These are phyloP conservation scores for Dendrocopos noguchii DNA, from an alignment of 2,113 vertebrate genomes.

Conservation along the genomic window DNA sequence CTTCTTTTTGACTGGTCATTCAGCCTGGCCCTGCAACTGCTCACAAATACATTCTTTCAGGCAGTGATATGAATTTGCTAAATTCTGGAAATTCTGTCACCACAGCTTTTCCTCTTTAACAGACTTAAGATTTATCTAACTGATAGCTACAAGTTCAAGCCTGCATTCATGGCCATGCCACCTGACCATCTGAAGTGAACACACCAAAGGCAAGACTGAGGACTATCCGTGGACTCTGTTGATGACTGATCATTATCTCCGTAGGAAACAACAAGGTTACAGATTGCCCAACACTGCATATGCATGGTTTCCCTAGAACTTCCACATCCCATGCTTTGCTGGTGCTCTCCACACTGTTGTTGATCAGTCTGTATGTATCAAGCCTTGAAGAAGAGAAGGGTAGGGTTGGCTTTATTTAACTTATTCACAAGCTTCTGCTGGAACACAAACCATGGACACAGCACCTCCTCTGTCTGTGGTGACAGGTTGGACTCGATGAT, in stretches of 20 bases:
- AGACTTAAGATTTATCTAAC: not conserved
- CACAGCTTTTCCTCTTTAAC: not conserved
- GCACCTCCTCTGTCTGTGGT: not conserved
- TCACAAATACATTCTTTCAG: not conserved
- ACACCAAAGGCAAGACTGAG: not conserved
- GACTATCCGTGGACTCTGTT: not conserved
- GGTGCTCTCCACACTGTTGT: not conserved
- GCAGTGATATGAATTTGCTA: not conserved
- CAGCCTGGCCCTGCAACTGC: not conserved
- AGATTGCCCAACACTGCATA: not conserved
- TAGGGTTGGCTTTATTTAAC: not conserved
- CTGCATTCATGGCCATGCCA: not conserved
- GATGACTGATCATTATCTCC: not conserved
- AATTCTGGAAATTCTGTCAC: conserved; percentile 11
- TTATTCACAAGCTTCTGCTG: not conserved
- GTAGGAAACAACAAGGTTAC: not conserved
- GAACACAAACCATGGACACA: not conserved
- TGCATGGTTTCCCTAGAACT: not conserved
- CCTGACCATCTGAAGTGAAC: not conserved
- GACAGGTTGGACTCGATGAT: too few relatives aligned
- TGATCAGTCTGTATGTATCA: not conserved
- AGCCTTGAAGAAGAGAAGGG: not conserved
- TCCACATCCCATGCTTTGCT: not conserved
- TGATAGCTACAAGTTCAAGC: not conserved
- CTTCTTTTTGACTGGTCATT: not conserved